A percentile compares a stretch with the other conserved stretches of the same genome.
Conservation (phyloP, 2,113 vertebrate genomes). For the Oceanites oceanicus region DNA sequence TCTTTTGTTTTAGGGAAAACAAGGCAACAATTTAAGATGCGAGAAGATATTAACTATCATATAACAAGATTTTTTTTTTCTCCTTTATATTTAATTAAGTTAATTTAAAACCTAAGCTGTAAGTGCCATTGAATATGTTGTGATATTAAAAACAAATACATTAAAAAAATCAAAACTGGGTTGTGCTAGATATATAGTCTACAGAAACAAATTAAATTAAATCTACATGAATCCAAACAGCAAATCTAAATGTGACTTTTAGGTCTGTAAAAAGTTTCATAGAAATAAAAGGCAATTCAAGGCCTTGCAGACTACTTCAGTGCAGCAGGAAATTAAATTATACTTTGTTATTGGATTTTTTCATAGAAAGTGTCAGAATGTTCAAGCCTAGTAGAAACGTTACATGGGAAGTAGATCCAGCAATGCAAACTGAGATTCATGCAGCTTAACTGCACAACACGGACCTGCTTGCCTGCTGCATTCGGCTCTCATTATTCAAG, state of each 20-base stretch:
- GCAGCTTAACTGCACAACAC: not conserved
- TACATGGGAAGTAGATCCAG: not conserved
- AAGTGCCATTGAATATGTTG: not conserved
- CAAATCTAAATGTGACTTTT: not conserved
- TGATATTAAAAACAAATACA: not conserved
- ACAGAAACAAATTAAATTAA: not conserved
- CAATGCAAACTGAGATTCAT: not conserved
- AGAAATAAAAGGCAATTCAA: not conserved
- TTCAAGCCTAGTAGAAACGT: not conserved
- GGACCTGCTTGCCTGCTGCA: not conserved
- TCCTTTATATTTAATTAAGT: not conserved
- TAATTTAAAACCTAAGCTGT: not conserved
- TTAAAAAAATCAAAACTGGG: not conserved
- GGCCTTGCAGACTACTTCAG: not conserved
- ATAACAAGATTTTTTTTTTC: not conserved
- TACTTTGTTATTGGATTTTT: not conserved
- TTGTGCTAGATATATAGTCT: not conserved
- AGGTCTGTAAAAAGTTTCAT: not conserved
- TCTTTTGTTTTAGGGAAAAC: not conserved
- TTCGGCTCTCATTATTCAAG: not conserved
- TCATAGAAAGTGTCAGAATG: not conserved
- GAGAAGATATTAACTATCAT: not conserved
- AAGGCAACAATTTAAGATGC: not conserved
- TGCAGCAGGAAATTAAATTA: not conserved
- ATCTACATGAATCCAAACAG: not conserved